phyloP scores from a whole-genome alignment of 1,140 invertebrate genomes.

The Lanistes nyassanus region DNA sequence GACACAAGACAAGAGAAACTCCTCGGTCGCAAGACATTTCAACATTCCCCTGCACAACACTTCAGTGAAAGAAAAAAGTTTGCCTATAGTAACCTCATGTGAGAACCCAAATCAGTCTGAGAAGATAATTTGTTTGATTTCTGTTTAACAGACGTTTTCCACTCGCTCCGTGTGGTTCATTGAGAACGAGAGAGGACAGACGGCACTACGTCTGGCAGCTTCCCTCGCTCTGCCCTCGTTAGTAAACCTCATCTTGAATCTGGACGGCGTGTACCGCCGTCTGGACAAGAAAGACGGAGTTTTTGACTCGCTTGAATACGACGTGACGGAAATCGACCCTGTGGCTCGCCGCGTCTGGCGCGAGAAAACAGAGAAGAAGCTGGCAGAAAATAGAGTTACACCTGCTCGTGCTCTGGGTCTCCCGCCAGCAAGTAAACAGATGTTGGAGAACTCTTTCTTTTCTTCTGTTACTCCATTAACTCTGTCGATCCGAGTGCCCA shows the following conservation, averaged over 20 bases:
- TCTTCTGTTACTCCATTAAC: background rate
- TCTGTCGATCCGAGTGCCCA: background rate
- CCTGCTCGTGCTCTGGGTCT: background rate
- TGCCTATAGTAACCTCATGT: too few species aligned
- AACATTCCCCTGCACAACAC: too few species aligned
- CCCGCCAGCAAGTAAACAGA: background rate
- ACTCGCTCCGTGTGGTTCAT: slow-evolving; percentile 40
- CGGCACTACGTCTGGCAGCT: slow-evolving; percentile 44
- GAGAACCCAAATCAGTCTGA: too few species aligned
- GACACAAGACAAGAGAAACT: too few species aligned
- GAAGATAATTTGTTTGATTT: too few species aligned
- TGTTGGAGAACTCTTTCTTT: too few species aligned
- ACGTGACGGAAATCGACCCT: slow-evolving; percentile 49
- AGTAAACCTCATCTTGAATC: background rate
- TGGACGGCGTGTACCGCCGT: slow-evolving; percentile 38
- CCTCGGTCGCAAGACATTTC: too few species aligned
- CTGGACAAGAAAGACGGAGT: slow-evolving; percentile 45
- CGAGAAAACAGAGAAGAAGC: slow-evolving; percentile 10
- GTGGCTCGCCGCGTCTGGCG: slow-evolving; percentile 24
- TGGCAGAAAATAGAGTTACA: background rate
- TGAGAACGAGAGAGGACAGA: slow-evolving; percentile 38
- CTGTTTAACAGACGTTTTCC: too few species aligned
- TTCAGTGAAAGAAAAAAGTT: too few species aligned
- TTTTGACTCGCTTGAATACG: slow-evolving; percentile 43
- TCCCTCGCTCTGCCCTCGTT: slow-evolving; percentile 27